Evolutionary conservation across 2,797 vertebrate species (phyloP).

Genomic region (Sternotherus odoratus): DNA sequence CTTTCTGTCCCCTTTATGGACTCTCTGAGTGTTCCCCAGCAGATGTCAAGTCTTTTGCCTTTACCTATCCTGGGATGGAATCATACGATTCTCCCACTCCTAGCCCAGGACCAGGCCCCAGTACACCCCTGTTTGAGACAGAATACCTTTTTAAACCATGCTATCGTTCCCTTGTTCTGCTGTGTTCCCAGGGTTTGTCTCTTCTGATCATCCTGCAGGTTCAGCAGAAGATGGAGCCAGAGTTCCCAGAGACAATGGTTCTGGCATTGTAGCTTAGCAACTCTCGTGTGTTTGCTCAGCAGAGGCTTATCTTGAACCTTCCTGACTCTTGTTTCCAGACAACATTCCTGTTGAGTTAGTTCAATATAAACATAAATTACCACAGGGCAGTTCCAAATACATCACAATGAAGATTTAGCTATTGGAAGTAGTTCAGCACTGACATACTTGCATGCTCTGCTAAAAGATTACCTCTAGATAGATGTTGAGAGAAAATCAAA

Average conservation of each 20-base stretch:
- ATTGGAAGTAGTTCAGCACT: background rate
- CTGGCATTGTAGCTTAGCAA: background rate
- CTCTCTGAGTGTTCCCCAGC: background rate
- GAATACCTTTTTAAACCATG: background rate
- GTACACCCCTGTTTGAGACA: background rate
- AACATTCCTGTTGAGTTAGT: background rate
- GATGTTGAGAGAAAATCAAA: background rate
- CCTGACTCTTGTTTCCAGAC: background rate
- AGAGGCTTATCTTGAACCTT: background rate
- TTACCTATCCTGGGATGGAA: background rate
- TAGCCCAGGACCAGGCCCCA: too few species aligned
- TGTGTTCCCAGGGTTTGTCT: background rate
- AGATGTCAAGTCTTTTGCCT: background rate
- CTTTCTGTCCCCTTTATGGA: background rate
- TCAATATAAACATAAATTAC: background rate
- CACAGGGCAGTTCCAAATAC: background rate
- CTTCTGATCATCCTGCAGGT: background rate
- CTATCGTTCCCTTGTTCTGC: background rate
- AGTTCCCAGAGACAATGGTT: background rate
- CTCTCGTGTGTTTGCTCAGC: background rate
- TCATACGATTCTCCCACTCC: background rate
- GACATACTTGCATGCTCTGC: background rate
- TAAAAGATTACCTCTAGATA: fast-evolving
- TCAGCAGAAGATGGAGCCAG: background rate
- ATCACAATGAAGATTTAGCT: background rate